Evolutionary conservation across 2,797 vertebrate genomes (phyloP), one percentile per base, ranked within the genome.

Genomic region (Uromys caudimaculatus): DNA sequence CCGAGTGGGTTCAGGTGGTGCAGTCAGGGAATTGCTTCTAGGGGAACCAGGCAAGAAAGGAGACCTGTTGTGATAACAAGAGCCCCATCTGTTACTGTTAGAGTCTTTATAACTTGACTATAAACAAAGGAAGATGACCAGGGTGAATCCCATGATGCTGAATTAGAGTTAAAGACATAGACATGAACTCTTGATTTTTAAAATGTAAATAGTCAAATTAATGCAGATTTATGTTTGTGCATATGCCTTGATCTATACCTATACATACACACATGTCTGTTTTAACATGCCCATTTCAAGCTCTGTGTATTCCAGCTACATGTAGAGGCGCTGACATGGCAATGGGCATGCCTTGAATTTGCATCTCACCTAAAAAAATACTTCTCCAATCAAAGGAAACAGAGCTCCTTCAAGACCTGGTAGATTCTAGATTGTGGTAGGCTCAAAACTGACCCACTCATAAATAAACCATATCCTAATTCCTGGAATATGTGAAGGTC

Each of bases 141-240:
- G 23, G 86, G 64, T 60, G 64, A 83, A 91, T 1, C 3, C 38
- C 54, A 24, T 71, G 50, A 6, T 84, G 9, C 13, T 54, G 38
- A 54, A 19, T 67, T 95, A 69, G 62, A 86, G 75, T 81, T 35
- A 71, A 86, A 97, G 89, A 19, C 89, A 90, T 73, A 47, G 24
- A 0, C 60, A n/a, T 93, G 50, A 95, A 67, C 29, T 35, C 56
- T 58, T 91, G 38, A 8, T 29, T 96, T 93, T 88, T 96, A 52
- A 83, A 54, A 91, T 56, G 11, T 90, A 76, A 89, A 76, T 73
- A 90, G 12, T 41, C 77, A 58, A 92, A 50, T 56, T 60, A 71
- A 73, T 21, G 62, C 73, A 73, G 41, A 77, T 52, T 84, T 90
- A 24, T 44, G 23, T 44, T 6, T 85, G 8, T 79, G 5, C 24